Evolutionary conservation across 2,888 invertebrate species (phyloP), one percentile per base, ranked within the genome.

Genomic region (Acrobasis consociella): DNA sequence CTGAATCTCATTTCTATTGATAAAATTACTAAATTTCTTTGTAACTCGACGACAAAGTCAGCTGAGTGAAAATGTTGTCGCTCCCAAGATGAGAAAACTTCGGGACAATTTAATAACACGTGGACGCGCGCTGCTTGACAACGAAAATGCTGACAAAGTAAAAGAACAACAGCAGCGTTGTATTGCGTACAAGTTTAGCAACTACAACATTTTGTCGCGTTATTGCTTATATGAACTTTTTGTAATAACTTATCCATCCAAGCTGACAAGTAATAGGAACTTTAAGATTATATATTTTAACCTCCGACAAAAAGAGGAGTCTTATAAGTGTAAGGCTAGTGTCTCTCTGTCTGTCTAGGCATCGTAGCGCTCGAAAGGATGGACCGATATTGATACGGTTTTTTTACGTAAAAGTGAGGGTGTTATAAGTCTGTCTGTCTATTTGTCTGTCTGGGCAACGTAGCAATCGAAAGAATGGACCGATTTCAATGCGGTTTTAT

Each of bases 81-180:
- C 69, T 69, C 69, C 65, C 74, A 79, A 81, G 83, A 87, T 87
- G 89, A 85, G 87, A 86, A 89, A 89, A 89, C 80, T 89, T 89
- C 50, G 79, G 77, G 83, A 84, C 86, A 87, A 89, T 89, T 89
- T 89, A 89, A 89, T 90, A 88, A 88, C 81, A 77, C 70, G 74
- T 72, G 74, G 78, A 81, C 79, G 80, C 76, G 77, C 75, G 68
- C 67, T 67, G 76, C 67, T 71, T 77, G 77, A 75, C 77, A 77
- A 77, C 74, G 72, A 77, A 77, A 80, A 77, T 76, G 76, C 68
- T 66, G 65, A 69, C 69, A 70, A 76, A 78, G 73, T 70, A 74
- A 72, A 76, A 77, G 77, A 75, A 73, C 73, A 68, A 62, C 65
- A 62, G 58, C 66, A 67, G 64, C 66, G 68, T 65, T 56, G 42